Conservation (phyloP, 2,888 invertebrate genomes). For the Limnephilus marmoratus region DNA sequence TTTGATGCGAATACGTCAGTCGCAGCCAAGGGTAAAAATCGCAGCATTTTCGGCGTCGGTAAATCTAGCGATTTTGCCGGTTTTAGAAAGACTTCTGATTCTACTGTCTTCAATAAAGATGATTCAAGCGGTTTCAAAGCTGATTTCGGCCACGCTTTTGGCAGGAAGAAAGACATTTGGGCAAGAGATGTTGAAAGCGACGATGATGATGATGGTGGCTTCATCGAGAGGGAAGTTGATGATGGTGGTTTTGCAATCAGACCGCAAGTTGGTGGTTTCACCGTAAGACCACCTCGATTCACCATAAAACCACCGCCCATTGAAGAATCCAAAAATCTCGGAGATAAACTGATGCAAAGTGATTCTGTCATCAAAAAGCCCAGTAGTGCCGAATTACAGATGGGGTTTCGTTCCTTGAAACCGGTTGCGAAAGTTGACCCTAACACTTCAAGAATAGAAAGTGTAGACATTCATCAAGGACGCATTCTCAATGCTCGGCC, state of each 20-base stretch:
- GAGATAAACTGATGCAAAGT: neutral
- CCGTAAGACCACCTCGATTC: neutral
- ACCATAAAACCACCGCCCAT: neutral
- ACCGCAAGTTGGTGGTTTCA: neutral
- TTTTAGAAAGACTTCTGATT: neutral
- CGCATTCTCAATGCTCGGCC: neutral
- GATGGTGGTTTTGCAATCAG: neutral
- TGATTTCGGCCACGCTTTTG: constrained; percentile 26
- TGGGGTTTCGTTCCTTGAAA: constrained; percentile 49
- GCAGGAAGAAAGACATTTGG: constrained; percentile 36
- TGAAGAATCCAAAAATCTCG: neutral
- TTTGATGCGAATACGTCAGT: neutral
- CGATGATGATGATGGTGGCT: neutral
- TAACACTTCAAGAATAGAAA: neutral
- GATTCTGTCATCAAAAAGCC: constrained; percentile 25
- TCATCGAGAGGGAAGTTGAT: neutral
- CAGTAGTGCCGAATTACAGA: constrained; percentile 38
- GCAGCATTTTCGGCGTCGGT: neutral
- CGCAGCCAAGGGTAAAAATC: neutral
- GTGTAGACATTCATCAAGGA: constrained; percentile 4
- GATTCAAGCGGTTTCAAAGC: neutral
- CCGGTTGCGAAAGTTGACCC: constrained; percentile 9
- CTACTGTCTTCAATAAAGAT: neutral
- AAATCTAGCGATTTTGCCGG: neutral
- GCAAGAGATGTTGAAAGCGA: neutral